Percentiles rank a stretch among this genome's conserved stretches.
phyloP scores from a whole-genome alignment of 1,140 invertebrate species.

The Neotoxoptera formosana region DNA sequence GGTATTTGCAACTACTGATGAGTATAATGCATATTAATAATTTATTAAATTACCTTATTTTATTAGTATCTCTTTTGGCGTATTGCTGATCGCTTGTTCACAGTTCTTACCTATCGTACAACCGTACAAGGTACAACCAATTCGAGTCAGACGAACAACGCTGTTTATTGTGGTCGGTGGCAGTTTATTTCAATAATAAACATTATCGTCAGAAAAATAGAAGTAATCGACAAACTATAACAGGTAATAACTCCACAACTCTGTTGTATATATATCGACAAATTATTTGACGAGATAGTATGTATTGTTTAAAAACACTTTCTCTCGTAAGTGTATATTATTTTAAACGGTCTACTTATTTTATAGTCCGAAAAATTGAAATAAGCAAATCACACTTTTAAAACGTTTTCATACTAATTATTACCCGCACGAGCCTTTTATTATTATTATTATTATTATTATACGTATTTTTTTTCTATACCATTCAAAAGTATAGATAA shows the following conservation, averaged over 20 bases:
- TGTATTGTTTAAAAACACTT: no score
- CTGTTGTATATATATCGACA: no score
- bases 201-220: background rate
- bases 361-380: no score
- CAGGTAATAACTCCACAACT: background rate
- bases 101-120: background rate
- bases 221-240: background rate
- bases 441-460: background rate
- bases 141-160: background rate
- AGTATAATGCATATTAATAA: background rate
- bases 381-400: no score
- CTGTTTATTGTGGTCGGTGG: background rate
- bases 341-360: no score
- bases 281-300: no score
- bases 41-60: background rate
- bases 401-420: background rate
- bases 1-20: constrained; percentile 26
- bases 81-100: background rate
- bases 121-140: background rate
- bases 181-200: background rate
- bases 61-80: background rate
- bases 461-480: background rate
- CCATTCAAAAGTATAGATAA: background rate
- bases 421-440: background rate
- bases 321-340: no score